Evolutionary conservation across 2,888 invertebrate genomes (phyloP).

Genomic region (Rhingia campestris): DNA sequence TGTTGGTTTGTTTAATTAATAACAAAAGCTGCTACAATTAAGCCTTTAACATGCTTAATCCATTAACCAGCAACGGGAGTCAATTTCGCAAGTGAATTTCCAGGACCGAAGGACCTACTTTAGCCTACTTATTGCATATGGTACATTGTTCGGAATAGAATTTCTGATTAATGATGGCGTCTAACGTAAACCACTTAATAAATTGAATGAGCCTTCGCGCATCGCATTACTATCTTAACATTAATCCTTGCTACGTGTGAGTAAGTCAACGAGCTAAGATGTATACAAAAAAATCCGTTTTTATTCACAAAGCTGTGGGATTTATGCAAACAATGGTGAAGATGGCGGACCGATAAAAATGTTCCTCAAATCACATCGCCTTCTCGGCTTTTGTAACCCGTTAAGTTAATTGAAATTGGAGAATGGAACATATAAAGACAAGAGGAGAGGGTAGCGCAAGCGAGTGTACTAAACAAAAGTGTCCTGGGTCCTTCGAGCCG

Average conservation of each 20-base stretch:
- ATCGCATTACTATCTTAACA: constrained; percentile 51
- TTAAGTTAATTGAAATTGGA: constrained; percentile 65
- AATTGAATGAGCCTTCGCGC: constrained; percentile 48
- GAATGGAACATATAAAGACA: constrained; percentile 8
- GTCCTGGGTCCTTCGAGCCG: constrained; percentile 29
- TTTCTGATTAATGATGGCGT: constrained; percentile 45
- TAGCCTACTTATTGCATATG: constrained; percentile 8
- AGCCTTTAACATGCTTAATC: constrained; percentile 38
- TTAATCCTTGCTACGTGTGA: constrained; percentile 40
- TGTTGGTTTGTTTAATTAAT: constrained; percentile 51
- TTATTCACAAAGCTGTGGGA: constrained; percentile 30
- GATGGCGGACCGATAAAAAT: constrained; percentile 55
- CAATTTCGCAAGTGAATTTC: background rate
- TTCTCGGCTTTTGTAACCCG: constrained; percentile 58
- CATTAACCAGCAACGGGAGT: constrained; percentile 28
- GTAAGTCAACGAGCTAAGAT: background rate
- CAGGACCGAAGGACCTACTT: background rate
- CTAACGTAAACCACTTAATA: constrained; percentile 28
- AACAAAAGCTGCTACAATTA: constrained; percentile 33
- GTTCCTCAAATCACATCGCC: constrained; percentile 44
- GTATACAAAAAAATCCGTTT: constrained; percentile 41
- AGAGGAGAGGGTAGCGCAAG: background rate
- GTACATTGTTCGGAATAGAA: constrained; percentile 4
- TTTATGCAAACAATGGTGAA: constrained; percentile 50
- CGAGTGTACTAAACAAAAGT: background rate